These are phyloP conservation scores for Drosophila heteroneura DNA, from an alignment of 2,888 invertebrate species.

Conservation along the genomic window DNA sequence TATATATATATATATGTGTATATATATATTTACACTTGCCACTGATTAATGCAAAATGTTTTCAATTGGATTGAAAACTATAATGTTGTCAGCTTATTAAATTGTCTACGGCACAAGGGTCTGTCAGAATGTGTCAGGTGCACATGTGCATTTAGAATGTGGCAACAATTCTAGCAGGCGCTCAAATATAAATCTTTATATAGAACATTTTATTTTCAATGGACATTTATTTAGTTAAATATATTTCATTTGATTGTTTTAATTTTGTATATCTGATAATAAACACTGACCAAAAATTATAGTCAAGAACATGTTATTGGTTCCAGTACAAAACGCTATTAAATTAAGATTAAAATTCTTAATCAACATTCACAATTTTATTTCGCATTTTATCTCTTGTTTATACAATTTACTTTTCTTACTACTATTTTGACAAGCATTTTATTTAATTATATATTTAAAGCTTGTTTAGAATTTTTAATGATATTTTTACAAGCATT, in stretches of 20 bases:
- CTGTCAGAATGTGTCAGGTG: conserved; percentile 1
- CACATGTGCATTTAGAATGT: neutral
- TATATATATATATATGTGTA: neutral
- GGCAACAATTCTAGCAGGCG: neutral
- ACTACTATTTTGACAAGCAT: neutral
- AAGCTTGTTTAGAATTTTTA: neutral
- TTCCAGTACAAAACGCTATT: too few relatives aligned
- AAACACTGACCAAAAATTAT: too few relatives aligned
- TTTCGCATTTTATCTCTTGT: neutral
- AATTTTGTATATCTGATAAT: too few relatives aligned
- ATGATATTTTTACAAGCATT: neutral
- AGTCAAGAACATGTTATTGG: too few relatives aligned
- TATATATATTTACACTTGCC: conserved; percentile 38
- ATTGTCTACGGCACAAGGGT: conserved; percentile 10
- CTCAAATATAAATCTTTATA: neutral
- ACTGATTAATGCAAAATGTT: conserved; percentile 37
- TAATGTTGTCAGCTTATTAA: conserved; percentile 19
- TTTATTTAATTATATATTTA: neutral
- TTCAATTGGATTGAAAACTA: conserved; percentile 1
- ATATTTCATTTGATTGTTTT: neutral
- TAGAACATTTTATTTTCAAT: neutral
- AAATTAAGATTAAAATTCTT: neutral
- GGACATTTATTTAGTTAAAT: neutral
- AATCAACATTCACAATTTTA: neutral
- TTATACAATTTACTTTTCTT: neutral